Conservation (phyloP, 2,888 invertebrate genomes). For the Crossocerus cetratus region DNA sequence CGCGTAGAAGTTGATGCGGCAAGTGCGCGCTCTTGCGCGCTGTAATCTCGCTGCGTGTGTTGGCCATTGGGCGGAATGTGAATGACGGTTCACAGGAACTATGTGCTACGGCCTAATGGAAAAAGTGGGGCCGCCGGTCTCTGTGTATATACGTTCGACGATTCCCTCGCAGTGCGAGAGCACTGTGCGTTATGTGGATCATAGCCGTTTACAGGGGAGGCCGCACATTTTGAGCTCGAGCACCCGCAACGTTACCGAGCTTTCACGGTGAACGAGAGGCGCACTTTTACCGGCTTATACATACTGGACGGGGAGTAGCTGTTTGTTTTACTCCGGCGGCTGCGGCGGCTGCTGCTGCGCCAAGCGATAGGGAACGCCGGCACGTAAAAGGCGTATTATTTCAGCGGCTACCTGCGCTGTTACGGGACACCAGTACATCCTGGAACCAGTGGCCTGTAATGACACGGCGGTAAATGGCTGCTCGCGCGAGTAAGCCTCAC, state of each 20-base stretch:
- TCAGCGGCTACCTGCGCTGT: neutral
- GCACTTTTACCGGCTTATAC: slow-evolving; percentile 23
- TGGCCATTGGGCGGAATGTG: slow-evolving; percentile 6
- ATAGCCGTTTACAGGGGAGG: slow-evolving; percentile 30
- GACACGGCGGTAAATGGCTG: too few species aligned
- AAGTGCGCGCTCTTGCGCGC: slow-evolving; percentile 10
- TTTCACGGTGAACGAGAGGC: slow-evolving; percentile 19
- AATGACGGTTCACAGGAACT: slow-evolving; percentile 46
- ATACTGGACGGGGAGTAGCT: neutral
- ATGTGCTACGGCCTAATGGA: slow-evolving; percentile 63
- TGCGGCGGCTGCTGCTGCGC: neutral
- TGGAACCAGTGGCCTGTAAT: neutral
- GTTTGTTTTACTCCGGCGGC: neutral
- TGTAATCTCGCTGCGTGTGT: too few species aligned
- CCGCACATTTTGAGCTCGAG: slow-evolving; percentile 4
- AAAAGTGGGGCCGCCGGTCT: slow-evolving; percentile 41
- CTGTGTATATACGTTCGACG: slow-evolving; percentile 37
- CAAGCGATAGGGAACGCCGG: slow-evolving; percentile 20
- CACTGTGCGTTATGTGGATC: slow-evolving; percentile 31
- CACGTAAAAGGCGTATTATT: slow-evolving; percentile 4
- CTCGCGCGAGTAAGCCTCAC: too few species aligned
- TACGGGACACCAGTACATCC: neutral
- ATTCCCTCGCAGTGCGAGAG: slow-evolving; percentile 6
- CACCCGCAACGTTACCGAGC: slow-evolving; percentile 5
- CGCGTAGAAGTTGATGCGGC: slow-evolving; percentile 59